Percentiles rank a stretch among this genome's conserved stretches.
Conservation (phyloP, 1,140 invertebrate genomes). For the Orchesella cincta region DNA sequence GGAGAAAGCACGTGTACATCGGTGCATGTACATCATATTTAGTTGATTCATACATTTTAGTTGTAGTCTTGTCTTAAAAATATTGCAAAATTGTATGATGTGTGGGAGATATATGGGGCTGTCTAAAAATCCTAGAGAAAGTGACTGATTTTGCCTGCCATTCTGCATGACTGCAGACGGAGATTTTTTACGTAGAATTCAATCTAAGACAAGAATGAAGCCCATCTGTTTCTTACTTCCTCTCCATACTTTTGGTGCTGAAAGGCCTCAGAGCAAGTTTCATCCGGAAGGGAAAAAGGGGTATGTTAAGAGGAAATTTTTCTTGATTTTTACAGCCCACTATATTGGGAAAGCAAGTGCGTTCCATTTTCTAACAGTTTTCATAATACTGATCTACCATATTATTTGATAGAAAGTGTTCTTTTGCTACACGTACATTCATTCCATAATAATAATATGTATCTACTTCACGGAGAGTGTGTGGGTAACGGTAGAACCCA, state of each 20-base stretch:
- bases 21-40: neutral
- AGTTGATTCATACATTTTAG: neutral
- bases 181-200: conserved; percentile 24
- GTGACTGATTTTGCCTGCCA: conserved; percentile 26
- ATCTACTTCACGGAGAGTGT: too few relatives aligned
- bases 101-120: conserved; percentile 4
- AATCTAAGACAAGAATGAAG: conserved; percentile 21
- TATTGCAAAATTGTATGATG: conserved; percentile 13
- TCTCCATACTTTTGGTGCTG: neutral
- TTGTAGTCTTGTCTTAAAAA: conserved; percentile 10
- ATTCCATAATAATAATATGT: too few relatives aligned
- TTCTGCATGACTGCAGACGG: conserved; percentile 17
- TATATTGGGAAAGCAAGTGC: too few relatives aligned
- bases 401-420: too few relatives aligned
- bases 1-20: neutral
- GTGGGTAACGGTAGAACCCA: too few relatives aligned
- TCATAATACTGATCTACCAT: too few relatives aligned
- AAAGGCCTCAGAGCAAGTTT: neutral
- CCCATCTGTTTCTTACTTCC: neutral
- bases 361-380: too few relatives aligned
- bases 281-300: neutral
- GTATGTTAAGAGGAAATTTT: neutral
- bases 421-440: too few relatives aligned
- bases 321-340: neutral
- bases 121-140: conserved; percentile 15